Conservation (phyloP, 2,797 vertebrate species). For the Clarias laeviceps region DNA sequence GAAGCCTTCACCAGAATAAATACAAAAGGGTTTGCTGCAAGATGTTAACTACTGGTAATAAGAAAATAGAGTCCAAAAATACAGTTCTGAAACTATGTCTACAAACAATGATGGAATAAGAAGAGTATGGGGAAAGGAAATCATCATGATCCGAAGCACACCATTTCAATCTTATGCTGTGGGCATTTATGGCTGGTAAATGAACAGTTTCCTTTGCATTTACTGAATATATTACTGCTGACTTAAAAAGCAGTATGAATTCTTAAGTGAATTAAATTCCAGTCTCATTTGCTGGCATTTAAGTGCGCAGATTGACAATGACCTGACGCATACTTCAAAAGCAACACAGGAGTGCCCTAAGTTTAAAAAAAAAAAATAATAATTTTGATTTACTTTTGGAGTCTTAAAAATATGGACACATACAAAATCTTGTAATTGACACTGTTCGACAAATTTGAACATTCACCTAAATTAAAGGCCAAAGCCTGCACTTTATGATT, state of each 20-base stretch:
- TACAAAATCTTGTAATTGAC: background rate
- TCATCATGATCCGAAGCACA: background rate
- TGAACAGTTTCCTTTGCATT: background rate
- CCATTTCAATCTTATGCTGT: background rate
- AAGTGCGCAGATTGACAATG: background rate
- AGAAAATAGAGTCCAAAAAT: background rate
- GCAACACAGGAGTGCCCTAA: background rate
- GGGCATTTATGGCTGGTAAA: background rate
- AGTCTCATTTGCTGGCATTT: background rate
- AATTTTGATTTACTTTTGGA: background rate
- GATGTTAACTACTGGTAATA: background rate
- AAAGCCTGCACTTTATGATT: background rate
- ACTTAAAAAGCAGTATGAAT: background rate
- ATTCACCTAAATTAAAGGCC: background rate
- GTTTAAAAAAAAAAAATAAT: no score
- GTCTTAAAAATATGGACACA: background rate
- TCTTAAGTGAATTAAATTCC: background rate
- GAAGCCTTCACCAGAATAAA: background rate
- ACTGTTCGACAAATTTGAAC: background rate
- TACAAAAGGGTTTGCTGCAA: background rate
- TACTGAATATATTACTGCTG: background rate
- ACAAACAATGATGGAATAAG: background rate
- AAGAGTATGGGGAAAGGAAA: background rate
- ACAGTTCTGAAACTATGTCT: background rate
- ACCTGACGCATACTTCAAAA: background rate